Base-by-base conservation (phyloP, 2,113 vertebrate genomes). In the Aspidoscelis tigris region DNA sequence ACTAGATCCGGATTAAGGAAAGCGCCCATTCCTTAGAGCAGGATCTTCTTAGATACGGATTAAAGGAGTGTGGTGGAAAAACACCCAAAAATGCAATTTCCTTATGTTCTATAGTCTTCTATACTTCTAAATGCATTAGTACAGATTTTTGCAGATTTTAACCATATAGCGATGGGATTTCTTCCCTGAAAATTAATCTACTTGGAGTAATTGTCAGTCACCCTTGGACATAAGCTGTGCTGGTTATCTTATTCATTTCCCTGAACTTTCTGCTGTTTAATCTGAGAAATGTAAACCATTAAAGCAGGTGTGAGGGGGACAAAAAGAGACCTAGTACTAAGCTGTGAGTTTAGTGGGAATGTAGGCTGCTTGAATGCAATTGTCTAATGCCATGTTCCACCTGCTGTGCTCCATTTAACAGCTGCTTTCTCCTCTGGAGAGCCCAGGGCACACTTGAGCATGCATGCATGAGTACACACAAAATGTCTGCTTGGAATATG, bases 381-480 rank as follows among this genome's bases (percentile, higher is more conserved):
- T 78, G 80, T 82, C 80, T 86, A 71, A 50, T 72, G 66, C 66
- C 61, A 43, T 70, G 69, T 43, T 33, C 76, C 81, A 68, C 80
- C 82, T 84, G 21, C 83, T 20, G 20, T 20, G 55, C 82, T 87
- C 26, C 26, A 77, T 64, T 77, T 44, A 73, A 71, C 0, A 33
- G 76, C 44, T 1, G 44, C 43, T 33, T 18, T 21, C 78, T 71
- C 76, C 0, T 72, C 43, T 64, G 1, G 69, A 76, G 76, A 64
- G 64, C 80, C 58, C 3, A 74, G 78, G 33, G 74, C 81, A 39
- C 53, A 33, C 0, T 44, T 41, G 61, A 80, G 70, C 39, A 39
- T 71, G 77, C 43, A 43, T 43, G 5, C 71, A 6, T 0, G 43
- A 70, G 7, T 16, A 84, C 65, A 58, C 33, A 69, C 39, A 84